Evolutionary conservation across 2,797 vertebrate species (phyloP).

Genomic region (Pterois miles): DNA sequence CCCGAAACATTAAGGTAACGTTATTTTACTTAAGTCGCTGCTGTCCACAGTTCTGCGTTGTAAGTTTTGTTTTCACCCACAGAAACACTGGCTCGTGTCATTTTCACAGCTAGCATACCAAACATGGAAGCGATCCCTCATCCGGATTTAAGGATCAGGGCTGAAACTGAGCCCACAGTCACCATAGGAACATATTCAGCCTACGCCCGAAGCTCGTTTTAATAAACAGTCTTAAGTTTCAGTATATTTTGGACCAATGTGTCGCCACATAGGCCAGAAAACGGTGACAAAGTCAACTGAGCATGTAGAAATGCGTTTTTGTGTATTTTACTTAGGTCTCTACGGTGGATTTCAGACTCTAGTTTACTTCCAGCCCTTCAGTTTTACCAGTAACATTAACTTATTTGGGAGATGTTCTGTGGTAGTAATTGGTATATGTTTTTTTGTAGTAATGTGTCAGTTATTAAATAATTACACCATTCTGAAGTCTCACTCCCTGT

Average conservation of each 20-base stretch:
- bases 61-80: fast-evolving
- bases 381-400: neutral
- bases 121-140: slow-evolving; percentile 46
- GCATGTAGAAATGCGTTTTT: neutral
- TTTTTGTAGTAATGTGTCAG: neutral
- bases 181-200: neutral
- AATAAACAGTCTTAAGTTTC: too few relatives aligned
- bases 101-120: neutral
- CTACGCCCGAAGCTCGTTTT: fast-evolving
- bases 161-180: slow-evolving; percentile 2
- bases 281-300: neutral
- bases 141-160: neutral
- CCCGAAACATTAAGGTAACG: fast-evolving
- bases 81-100: neutral
- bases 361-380: too few relatives aligned
- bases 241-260: neutral
- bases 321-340: neutral
- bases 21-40: fast-evolving
- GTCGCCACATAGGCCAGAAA: neutral
- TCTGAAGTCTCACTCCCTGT: neutral
- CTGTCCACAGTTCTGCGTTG: fast-evolving
- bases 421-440: neutral
- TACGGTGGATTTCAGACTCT: neutral
- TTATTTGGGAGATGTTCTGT: neutral
- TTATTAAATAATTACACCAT: neutral